phyloP scores from a whole-genome alignment of 2,113 vertebrate genomes.

The Sylvietta virens region DNA sequence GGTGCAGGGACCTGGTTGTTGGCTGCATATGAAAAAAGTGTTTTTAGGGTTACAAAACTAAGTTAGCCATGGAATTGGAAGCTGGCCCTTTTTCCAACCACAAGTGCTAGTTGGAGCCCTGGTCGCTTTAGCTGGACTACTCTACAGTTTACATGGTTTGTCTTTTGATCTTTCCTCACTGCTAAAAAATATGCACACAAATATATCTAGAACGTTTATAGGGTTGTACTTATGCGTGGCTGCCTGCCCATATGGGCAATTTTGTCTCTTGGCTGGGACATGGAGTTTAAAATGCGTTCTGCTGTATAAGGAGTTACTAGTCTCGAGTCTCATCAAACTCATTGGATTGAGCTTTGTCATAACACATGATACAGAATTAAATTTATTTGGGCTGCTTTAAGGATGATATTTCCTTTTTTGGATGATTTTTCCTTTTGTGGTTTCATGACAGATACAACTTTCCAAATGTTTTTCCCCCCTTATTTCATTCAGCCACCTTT shows the following conservation, averaged over 20 bases:
- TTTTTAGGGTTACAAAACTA: neutral
- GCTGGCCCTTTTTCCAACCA: neutral
- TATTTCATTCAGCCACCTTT: neutral
- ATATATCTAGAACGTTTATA: fast-evolving
- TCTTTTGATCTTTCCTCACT: neutral
- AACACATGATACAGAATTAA: neutral
- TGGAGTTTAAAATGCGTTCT: neutral
- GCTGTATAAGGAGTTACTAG: neutral
- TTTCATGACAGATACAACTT: neutral
- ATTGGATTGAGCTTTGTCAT: neutral
- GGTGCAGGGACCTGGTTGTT: neutral
- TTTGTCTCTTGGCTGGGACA: neutral
- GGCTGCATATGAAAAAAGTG: neutral
- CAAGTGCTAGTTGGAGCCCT: neutral
- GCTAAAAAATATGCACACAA: neutral
- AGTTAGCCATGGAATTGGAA: neutral
- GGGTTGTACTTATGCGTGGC: neutral
- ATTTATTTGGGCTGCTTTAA: neutral
- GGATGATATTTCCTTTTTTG: neutral
- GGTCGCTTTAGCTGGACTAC: neutral
- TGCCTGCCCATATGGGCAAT: neutral
- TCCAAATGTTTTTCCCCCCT: fast-evolving
- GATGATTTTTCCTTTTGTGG: neutral
- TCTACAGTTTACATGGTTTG: neutral
- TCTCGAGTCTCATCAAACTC: neutral